Evolutionary conservation across 2,113 vertebrate genomes (phyloP).

Genomic region (Pomatorhinus ruficollis): DNA sequence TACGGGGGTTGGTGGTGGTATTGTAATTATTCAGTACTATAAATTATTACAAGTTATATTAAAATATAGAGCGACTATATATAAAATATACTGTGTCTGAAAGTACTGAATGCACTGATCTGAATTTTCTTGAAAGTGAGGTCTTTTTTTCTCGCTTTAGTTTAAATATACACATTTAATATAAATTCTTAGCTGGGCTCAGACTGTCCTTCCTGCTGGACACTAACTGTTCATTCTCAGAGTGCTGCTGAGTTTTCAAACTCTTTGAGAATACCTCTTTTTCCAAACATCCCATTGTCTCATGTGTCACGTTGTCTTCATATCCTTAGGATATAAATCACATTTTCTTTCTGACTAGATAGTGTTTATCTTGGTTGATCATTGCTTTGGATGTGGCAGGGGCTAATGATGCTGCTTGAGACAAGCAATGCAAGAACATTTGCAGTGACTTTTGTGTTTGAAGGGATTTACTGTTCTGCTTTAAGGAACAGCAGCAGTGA

Average conservation of each 20-base stretch:
- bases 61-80: neutral
- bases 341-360: neutral
- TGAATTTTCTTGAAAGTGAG: neutral
- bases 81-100: neutral
- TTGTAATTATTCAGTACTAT: neutral
- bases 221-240: neutral
- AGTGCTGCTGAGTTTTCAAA: neutral
- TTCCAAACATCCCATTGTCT: neutral
- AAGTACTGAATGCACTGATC: neutral
- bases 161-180: neutral
- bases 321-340: neutral
- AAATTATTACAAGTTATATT: neutral
- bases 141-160: neutral
- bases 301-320: fast-evolving
- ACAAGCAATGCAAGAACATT: fast-evolving
- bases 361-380: neutral
- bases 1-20: fast-evolving
- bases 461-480: neutral
- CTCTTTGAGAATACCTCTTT: neutral
- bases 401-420: neutral
- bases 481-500: neutral
- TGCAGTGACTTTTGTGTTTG: neutral
- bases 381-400: neutral
- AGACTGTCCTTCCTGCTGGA: neutral
- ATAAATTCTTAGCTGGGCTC: neutral